Evolutionary conservation across 2,797 vertebrate species (phyloP), one percentile per base, ranked within the genome.

Genomic region (Tympanoctomys barrerae): DNA sequence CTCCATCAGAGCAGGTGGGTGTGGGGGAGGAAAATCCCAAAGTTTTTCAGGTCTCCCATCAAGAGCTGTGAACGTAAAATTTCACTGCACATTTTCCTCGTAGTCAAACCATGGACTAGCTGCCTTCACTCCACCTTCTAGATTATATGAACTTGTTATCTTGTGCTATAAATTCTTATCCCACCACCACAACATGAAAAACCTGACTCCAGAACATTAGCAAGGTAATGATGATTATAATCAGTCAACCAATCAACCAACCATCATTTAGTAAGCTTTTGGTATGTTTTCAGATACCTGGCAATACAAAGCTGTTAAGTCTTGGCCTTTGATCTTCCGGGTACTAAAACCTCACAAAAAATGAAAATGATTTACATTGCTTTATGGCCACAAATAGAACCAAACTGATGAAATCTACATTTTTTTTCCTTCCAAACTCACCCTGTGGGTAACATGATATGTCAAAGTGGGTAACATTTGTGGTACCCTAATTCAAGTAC

Each of bases 201-300:
- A n/a, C 8, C 26, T 14, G 36, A 82, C 49, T 31, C 39, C 39
- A 83, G 90, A 90, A 87, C 46, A 61, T 59, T 68, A 94, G 90
- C 1, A 31, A 94, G 61, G 52, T 93, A 91, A 93, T 59, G 66
- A 75, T 91, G 49, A 95, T 78, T 89, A 66, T 87, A 92, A 42
- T 70, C 64, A 64, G 59, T 62, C 49, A 64, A 79, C 31, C 42
- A 77, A 49, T 31, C 73, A 62, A 33, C 36, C 93, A 87, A 81
- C 66, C 66, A 70, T 70, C 59, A 90, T 66, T 75, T 71, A 87
- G 87, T 39, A 77, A 95, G 59, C 33, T 90, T 95, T 80, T 3
- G 66, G 59, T 42, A 61, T 64, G 68, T 42, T 82, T 83, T 66
- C 77, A 57, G 79, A 64, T 66, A 91, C 52, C n/a, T 80, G 71